Conservation (phyloP, 1,140 invertebrate genomes). For the Macrostomum lignano region DNA sequence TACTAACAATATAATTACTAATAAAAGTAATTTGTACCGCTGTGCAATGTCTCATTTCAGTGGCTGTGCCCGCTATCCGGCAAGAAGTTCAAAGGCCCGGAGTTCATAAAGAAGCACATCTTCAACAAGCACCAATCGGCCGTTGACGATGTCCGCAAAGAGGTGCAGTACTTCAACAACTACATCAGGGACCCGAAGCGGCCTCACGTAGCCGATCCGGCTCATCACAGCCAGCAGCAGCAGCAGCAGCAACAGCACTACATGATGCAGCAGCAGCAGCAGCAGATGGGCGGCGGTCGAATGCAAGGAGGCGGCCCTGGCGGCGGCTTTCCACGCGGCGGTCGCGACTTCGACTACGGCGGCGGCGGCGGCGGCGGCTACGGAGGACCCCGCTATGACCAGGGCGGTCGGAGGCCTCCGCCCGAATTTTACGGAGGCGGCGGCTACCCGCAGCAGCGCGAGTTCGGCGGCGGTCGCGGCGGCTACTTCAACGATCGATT, state of each 20-base stretch:
- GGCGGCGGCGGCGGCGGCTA: background rate
- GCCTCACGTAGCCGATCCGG: constrained; percentile 32
- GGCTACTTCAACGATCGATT: background rate
- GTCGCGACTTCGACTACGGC: background rate
- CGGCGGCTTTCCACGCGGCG: background rate
- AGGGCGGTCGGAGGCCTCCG: background rate
- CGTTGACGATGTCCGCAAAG: constrained; percentile 62
- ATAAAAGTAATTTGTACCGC: no score
- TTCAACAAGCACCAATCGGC: constrained; percentile 87
- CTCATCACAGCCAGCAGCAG: background rate
- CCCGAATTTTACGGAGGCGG: background rate
- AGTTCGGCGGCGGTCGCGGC: background rate
- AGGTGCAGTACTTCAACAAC: constrained; percentile 91
- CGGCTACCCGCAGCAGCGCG: background rate
- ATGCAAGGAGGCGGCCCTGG: no score
- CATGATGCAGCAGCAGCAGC: background rate
- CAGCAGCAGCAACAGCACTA: background rate
- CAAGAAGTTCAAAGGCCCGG: constrained; percentile 95
- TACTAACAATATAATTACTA: no score
- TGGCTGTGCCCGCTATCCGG: constrained; percentile 92
- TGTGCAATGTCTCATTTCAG: no score
- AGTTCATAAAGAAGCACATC: constrained; percentile 93
- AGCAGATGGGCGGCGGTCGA: background rate
- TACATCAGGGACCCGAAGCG: constrained; percentile 56
- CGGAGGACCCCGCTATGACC: background rate